Percentiles rank a stretch among this genome's conserved stretches.
Conservation (phyloP, 2,888 invertebrate genomes). For the Spisula subtruncata region DNA sequence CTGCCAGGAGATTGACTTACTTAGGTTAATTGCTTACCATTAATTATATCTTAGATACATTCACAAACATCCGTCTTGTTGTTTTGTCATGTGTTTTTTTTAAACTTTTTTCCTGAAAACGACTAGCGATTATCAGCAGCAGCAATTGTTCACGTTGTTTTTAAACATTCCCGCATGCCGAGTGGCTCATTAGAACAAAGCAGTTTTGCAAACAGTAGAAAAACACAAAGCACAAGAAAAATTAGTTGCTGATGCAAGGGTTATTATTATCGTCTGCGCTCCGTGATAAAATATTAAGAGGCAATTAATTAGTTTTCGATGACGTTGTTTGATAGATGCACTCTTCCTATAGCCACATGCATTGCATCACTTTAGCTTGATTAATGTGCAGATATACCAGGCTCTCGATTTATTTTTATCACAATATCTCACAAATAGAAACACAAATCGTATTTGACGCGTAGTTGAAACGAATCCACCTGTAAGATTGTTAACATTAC, state of each 20-base stretch:
- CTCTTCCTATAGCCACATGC: no score
- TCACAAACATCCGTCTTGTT: neutral
- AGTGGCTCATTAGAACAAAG: slow-evolving; percentile 23
- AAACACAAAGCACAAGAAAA: neutral
- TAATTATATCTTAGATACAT: neutral
- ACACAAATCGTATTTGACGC: no score
- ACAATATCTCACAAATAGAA: no score
- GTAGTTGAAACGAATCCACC: no score
- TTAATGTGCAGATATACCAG: no score
- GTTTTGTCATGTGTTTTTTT: neutral
- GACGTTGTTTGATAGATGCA: neutral
- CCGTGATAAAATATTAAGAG: neutral
- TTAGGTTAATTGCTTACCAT: slow-evolving; percentile 6
- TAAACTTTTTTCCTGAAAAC: slow-evolving; percentile 9
- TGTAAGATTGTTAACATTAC: no score
- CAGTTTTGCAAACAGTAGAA: neutral
- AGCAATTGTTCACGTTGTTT: slow-evolving; percentile 24
- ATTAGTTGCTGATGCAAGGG: neutral
- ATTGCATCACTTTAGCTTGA: no score
- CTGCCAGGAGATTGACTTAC: neutral
- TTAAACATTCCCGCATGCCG: neutral
- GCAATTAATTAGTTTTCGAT: neutral
- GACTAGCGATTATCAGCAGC: neutral
- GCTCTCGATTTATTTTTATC: no score
- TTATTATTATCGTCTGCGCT: neutral